phyloP scores from a whole-genome alignment of 2,888 invertebrate genomes.

The Callyntrura guangdongensis region DNA sequence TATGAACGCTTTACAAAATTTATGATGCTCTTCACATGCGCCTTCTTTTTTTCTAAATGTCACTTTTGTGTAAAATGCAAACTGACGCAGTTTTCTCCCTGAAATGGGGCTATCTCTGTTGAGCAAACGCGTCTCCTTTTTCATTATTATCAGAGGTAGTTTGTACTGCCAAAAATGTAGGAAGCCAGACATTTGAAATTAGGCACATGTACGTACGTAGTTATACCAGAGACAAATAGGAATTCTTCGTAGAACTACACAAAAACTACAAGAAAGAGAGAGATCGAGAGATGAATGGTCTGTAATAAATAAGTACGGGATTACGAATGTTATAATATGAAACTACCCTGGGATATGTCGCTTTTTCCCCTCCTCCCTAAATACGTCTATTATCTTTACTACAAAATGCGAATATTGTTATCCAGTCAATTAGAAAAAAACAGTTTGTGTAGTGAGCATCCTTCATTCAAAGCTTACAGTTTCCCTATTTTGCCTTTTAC shows the following conservation, averaged over 20 bases:
- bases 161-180: slow-evolving; percentile 29
- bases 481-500: too few relatives aligned
- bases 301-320: too few relatives aligned
- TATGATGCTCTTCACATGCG: slow-evolving; percentile 39
- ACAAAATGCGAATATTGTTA: too few relatives aligned
- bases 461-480: too few relatives aligned
- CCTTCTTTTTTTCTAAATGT: slow-evolving; percentile 41
- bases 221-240: slow-evolving; percentile 2
- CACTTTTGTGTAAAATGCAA: slow-evolving; percentile 1
- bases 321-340: background rate
- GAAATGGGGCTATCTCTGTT: background rate
- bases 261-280: too few relatives aligned
- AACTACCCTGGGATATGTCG: background rate
- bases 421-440: background rate
- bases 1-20: slow-evolving; percentile 22
- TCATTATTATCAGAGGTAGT: slow-evolving; percentile 17
- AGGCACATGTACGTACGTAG: background rate
- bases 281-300: too few relatives aligned
- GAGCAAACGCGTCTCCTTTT: background rate
- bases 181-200: slow-evolving; percentile 24
- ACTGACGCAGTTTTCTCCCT: slow-evolving; percentile 14
- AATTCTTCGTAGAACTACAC: background rate
- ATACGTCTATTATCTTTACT: background rate
- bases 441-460: background rate
- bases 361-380: background rate